Conservation (phyloP, 2,113 vertebrate genomes). For the Cygnus atratus region DNA sequence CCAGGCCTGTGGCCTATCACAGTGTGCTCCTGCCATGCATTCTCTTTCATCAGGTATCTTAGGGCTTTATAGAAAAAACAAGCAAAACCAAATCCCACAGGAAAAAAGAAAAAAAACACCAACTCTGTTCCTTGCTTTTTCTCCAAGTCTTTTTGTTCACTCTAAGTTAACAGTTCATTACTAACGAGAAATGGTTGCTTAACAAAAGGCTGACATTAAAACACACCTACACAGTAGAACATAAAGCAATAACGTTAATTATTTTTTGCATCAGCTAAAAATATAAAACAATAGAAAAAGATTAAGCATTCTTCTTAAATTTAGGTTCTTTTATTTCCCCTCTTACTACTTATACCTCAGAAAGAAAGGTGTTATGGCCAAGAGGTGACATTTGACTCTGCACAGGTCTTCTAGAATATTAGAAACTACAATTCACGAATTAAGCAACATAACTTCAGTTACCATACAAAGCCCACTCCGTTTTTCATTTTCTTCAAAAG, state of each 20-base stretch:
- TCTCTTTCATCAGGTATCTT: background rate
- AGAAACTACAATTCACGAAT: background rate
- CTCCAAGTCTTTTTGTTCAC: background rate
- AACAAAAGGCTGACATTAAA: background rate
- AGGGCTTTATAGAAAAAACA: background rate
- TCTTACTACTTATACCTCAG: background rate
- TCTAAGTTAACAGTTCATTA: background rate
- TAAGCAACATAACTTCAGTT: background rate
- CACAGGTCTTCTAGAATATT: background rate
- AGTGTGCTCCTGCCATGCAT: background rate
- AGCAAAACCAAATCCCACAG: background rate
- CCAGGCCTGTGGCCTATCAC: background rate
- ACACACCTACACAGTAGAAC: background rate
- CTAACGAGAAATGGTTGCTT: background rate
- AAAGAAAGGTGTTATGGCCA: background rate
- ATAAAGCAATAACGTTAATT: background rate
- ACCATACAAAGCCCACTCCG: background rate
- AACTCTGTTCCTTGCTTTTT: background rate
- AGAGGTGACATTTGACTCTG: background rate
- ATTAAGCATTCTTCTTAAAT: background rate
- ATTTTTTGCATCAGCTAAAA: background rate
- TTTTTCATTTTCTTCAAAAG: background rate
- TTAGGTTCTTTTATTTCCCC: background rate
- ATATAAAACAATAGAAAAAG: background rate
- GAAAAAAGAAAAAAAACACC: too few species aligned